These are phyloP conservation scores for Champsocephalus gunnari DNA, from an alignment of 2,797 vertebrate species.

Conservation along the genomic window DNA sequence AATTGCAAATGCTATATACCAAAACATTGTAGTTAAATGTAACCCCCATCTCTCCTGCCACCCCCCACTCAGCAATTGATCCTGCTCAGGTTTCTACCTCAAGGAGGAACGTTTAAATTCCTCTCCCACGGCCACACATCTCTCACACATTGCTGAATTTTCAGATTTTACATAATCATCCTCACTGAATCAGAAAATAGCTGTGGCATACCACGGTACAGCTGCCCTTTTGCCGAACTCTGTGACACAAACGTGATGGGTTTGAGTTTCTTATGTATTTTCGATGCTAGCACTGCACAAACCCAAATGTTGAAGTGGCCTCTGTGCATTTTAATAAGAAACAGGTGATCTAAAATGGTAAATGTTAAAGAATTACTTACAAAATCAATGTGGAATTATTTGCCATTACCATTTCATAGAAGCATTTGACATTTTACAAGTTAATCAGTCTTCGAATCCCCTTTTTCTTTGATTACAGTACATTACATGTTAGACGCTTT, in stretches of 20 bases:
- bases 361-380: conserved; percentile 15
- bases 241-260: conserved; percentile 9
- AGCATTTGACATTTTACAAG: not conserved
- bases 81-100: conserved; percentile 39
- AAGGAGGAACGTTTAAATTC: conserved; percentile 23
- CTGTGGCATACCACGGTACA: conserved; percentile 38
- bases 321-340: conserved; percentile 52
- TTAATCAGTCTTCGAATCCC: not conserved
- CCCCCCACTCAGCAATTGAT: not conserved
- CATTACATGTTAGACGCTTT: no score
- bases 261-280: conserved; percentile 31
- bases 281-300: conserved; percentile 26
- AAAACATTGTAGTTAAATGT: not conserved
- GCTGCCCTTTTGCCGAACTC: conserved; percentile 44
- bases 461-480: accelerated
- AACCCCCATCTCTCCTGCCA: not conserved
- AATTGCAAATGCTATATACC: not conserved
- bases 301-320: conserved; percentile 45
- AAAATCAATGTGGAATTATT: not conserved
- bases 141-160: conserved; percentile 43
- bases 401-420: not conserved
- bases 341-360: conserved; percentile 21
- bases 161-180: conserved; percentile 44
- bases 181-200: conserved; percentile 58
- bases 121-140: conserved; percentile 30